phyloP scores from a whole-genome alignment of 2,888 invertebrate genomes.

The Nomada ruficornis region DNA sequence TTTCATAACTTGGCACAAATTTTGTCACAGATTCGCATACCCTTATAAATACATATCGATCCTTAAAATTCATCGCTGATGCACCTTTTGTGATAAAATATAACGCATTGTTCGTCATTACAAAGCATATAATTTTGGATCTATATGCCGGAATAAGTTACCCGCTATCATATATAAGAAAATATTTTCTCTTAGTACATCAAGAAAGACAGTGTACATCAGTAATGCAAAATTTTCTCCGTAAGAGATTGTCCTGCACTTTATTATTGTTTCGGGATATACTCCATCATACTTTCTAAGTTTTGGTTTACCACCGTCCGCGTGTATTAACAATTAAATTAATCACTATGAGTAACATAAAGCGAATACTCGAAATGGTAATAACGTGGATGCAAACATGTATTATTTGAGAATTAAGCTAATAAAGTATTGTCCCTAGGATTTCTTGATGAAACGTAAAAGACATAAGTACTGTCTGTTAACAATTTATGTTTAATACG shows the following conservation, averaged over 20 bases:
- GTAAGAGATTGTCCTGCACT: slow-evolving; percentile 69
- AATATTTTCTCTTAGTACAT: slow-evolving; percentile 60
- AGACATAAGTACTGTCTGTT: slow-evolving; percentile 67
- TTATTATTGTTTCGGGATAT: slow-evolving; percentile 60
- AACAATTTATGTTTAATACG: slow-evolving; percentile 42
- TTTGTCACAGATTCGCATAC: slow-evolving; percentile 45
- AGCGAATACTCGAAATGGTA: slow-evolving; percentile 24
- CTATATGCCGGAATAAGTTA: slow-evolving; percentile 45
- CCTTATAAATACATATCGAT: slow-evolving; percentile 44
- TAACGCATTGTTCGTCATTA: slow-evolving; percentile 39
- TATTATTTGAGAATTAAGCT: slow-evolving; percentile 29
- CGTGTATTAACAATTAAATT: slow-evolving; percentile 33
- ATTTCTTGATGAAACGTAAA: slow-evolving; percentile 56
- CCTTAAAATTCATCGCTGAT: slow-evolving; percentile 62
- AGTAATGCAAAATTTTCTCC: slow-evolving; percentile 61
- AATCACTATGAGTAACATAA: slow-evolving; percentile 30
- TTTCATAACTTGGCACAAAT: slow-evolving; percentile 61
- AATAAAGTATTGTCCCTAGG: slow-evolving; percentile 54
- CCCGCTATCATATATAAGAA: slow-evolving; percentile 57
- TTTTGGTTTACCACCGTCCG: slow-evolving; percentile 57
- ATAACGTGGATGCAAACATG: slow-evolving; percentile 45
- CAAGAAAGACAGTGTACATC: slow-evolving; percentile 55
- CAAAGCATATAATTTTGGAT: slow-evolving; percentile 45
- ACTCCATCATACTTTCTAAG: slow-evolving; percentile 63
- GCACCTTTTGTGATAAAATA: slow-evolving; percentile 43